Evolutionary conservation across 2,888 invertebrate genomes (phyloP).

Genomic region (Hymenopus coronatus): DNA sequence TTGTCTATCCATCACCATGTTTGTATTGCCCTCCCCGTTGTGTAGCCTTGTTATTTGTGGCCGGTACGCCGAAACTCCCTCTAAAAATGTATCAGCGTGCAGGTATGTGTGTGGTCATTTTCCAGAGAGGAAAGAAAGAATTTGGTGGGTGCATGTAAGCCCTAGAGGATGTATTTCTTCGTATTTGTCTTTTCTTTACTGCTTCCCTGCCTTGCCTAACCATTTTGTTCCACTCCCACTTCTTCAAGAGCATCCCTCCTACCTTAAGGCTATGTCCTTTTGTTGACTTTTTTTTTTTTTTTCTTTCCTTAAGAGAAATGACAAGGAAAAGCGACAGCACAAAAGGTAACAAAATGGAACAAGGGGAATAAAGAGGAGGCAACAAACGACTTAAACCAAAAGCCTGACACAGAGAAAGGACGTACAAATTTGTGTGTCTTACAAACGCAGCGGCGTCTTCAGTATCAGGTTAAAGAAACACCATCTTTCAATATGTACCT

Average conservation of each 20-base stretch:
- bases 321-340: not conserved
- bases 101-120: constrained; percentile 16
- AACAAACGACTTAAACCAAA: constrained; percentile 2
- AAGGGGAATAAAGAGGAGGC: not conserved
- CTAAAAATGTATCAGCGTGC: not conserved
- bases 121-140: not conserved
- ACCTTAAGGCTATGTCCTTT: not conserved
- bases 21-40: not conserved
- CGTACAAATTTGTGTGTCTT: not conserved
- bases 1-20: not conserved
- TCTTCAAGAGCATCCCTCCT: not conserved
- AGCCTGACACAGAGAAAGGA: not conserved
- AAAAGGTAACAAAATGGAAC: constrained; percentile 10
- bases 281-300: not conserved
- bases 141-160: not conserved
- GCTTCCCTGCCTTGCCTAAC: not conserved
- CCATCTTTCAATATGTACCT: too few species aligned
- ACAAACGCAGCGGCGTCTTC: not conserved
- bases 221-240: not conserved
- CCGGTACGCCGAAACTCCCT: not conserved
- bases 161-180: not conserved
- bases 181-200: constrained; percentile 8
- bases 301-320: not conserved
- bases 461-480: not conserved
- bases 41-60: not conserved